Evolutionary conservation across 1,140 invertebrate species (phyloP), one percentile per base, ranked within the genome.

Genomic region (Ips typographus): DNA sequence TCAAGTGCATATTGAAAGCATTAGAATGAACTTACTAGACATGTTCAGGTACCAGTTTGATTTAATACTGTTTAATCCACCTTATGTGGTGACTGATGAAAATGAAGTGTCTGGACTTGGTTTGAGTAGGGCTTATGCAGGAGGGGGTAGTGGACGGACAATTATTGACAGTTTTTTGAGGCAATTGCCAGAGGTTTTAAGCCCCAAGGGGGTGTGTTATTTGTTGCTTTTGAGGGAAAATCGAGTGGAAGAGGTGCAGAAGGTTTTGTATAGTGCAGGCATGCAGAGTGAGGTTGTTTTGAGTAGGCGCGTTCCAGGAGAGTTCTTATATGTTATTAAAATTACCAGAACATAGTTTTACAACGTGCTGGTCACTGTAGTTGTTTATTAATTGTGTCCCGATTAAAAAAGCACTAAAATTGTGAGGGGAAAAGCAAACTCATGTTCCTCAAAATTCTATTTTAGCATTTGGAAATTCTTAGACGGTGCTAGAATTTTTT

Each of bases 51-150:
- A 82, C 56, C 75, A 80, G 1, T 87, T 93, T 75, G 97, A 99
- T 86, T 65, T 99, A 37, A 82, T 99, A 59, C 75, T 99, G 58
- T 99, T 98, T 75, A 99, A 99, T 87, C 97, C 98, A 1, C 98
- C 98, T 0, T 99, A 99, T 84, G 96, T 99, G 52, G 90, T 94
- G 0, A 98, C 96, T 5, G 86, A 88, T 8, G 81, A 86, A 52
- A 77, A 85, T 42, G 93, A 96, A 83, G 86, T 93, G 73, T 71
- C 72, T n/a, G 78, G 77, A 1, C 75, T 68, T 43, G 83, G 85
- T 56, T 84, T 92, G 43, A 84, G 83, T 43, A 86, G 85, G 72
- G 85, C 93, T 43, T 97, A 94, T 94, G 94, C 94, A 40, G 95
- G 95, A 44, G 94, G 95, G 0, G 57, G 77, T 4, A 84, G 89